phyloP scores from a whole-genome alignment of 2,797 vertebrate species.

The Cuniculus paca region DNA sequence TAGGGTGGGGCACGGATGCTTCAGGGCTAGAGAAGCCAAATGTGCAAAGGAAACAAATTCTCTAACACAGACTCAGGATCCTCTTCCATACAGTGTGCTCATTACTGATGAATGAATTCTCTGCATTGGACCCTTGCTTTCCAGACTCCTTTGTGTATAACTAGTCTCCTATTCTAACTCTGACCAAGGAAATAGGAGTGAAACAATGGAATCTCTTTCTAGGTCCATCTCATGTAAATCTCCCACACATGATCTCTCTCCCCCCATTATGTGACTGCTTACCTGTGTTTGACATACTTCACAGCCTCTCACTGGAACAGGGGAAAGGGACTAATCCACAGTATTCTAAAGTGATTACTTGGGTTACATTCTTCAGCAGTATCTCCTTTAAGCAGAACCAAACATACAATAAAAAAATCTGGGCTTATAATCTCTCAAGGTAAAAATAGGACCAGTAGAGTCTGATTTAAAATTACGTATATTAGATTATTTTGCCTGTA shows the following conservation, averaged over 20 bases:
- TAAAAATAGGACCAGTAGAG: neutral
- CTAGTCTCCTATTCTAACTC: neutral
- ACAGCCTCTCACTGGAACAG: neutral
- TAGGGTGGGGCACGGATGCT: neutral
- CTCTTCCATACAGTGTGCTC: neutral
- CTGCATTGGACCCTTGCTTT: neutral
- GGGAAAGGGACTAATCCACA: neutral
- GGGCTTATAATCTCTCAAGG: neutral
- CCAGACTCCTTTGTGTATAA: neutral
- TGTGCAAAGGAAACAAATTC: neutral
- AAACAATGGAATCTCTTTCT: no score
- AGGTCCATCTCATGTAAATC: neutral
- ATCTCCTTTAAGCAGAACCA: neutral
- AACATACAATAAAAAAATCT: neutral
- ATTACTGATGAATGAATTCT: neutral
- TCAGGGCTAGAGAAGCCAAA: neutral
- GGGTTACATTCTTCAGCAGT: neutral
- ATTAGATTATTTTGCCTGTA: neutral
- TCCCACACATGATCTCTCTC: neutral
- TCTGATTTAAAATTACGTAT: neutral
- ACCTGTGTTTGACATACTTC: neutral
- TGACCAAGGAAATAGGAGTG: neutral
- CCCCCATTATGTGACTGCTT: neutral
- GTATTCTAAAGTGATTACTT: neutral
- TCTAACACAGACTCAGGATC: neutral